Percentiles rank a stretch among this genome's conserved stretches.
These are phyloP conservation scores for Chiloscyllium punctatum DNA, from an alignment of 2,797 vertebrate species.

Conservation along the genomic window DNA sequence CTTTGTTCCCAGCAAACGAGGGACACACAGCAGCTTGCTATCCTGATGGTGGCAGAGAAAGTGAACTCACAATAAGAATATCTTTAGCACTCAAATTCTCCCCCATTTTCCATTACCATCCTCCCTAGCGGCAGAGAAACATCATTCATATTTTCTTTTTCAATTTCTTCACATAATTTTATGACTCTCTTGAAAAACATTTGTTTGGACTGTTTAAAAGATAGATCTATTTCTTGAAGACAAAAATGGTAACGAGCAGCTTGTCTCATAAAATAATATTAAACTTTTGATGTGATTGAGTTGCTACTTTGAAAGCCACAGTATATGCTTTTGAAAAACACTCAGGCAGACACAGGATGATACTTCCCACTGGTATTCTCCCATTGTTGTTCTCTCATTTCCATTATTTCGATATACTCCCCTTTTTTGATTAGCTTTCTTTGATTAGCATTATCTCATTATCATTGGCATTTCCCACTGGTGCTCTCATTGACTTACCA, in stretches of 20 bases:
- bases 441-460: conserved; percentile 32
- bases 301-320: not conserved
- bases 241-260: conserved; percentile 5
- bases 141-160: not conserved
- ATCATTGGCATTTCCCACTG: conserved; percentile 7
- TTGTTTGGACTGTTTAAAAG: not conserved
- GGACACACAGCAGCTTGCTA: not conserved
- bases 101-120: not conserved
- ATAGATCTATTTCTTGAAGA: not conserved
- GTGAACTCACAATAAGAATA: not conserved
- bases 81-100: not conserved
- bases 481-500: not conserved
- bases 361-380: not conserved
- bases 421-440: conserved; percentile 28
- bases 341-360: not conserved
- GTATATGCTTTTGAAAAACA: not conserved
- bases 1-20: not conserved
- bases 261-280: conserved; percentile 22
- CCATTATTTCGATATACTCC: conserved; percentile 4
- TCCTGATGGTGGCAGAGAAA: not conserved
- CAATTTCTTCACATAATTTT: not conserved
- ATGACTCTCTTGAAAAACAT: not conserved
- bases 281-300: not conserved
- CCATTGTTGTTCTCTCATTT: conserved; percentile 17
- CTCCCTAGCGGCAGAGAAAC: not conserved